Base-by-base conservation (phyloP, 2,888 invertebrate species). In the Hydrotaea cyrtoneurina region DNA sequence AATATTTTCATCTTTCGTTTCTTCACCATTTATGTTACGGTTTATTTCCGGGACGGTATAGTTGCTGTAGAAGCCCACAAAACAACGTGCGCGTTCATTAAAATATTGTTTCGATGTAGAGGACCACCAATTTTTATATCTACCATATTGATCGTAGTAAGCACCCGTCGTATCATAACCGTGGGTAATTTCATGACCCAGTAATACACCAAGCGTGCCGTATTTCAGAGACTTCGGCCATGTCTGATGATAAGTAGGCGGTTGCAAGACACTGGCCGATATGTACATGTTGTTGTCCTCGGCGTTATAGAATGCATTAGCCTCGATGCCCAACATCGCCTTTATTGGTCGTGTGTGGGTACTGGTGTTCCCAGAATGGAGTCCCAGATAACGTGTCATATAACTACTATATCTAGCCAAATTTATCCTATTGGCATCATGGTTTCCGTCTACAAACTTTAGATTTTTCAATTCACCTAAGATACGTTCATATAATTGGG, bases 161-260 rank as follows among this genome's bases (percentile, higher is more conserved):
- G 89, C 85, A 0, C 92, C 92, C 0, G 83, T 76, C 4, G 88
- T 87, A 77, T 92, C 92, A 39, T 91, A 90, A 0, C 90, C 91
- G 43, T 91, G 92, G 0, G 91, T 91, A 23, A 92, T 81, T 82
- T 92, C 91, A 57, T 91, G 91, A 0, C 92, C 91, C 26, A 91
- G 86, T 57, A 91, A 64, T 26, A 88, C 91, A 0, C 92, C 91
- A 1, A 91, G 83, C 2, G 90, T 90, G 7, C 92, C 92, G 36
- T 87, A 92, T 79, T 91, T 91, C 0, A 91, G 78, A 0, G 91
- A 89, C 17, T 89, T 88, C 0, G 91, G 92, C 88, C 91, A 89
- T 0, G 85, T 69, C 1, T 87, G 88, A 71, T 92, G 88, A 66
- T 89, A 91, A 0, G 88, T 88, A 0, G 91, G 92, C 0, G 89